Base-by-base conservation (phyloP, 2,888 invertebrate genomes). In the Tanypteryx hageni region DNA sequence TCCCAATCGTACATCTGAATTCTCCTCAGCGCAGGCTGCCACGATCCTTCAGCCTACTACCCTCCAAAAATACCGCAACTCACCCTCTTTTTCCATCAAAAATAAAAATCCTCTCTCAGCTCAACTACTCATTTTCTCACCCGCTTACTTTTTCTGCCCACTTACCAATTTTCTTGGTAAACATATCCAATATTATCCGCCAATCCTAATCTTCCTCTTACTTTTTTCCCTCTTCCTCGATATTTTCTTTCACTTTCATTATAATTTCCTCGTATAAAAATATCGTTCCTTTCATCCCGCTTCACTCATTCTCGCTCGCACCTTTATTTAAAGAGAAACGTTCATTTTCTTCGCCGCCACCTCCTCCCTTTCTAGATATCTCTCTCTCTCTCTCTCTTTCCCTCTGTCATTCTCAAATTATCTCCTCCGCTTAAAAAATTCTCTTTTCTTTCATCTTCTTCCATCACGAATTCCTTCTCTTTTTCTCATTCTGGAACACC, bases 1-100 rank as follows among this genome's bases (percentile, higher is more conserved):
- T 83, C 83, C 83, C 83, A 83, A 83, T 56, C 83, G n/a, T 83
- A 83, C 57, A 56, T 83, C 83, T 83, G 82, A 44, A 18, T 83
- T 44, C 56, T 57, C n/a, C 44, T 83, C 83, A 44, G n/a, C 83
- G 57, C 11, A 18, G 56, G 57, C 56, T 31, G 56, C 83, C 83
- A 11, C 83, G 83, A 83, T 57, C 57, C 83, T 44, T 83, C 18
- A 56, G 44, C 56, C 83, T 7, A 18, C n/a, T 18, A 83, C 57
- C 83, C 56, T 56, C 57, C 13, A 44, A 83, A 83, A 83, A 18
- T n/a, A 44, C 44, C 44, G 44, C 1, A 44, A 44, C 44, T 44
- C 44, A 44, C 44, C 44, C n/a, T n/a, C n/a, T 44, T 44, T 44
- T 3, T 3, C 44, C 44, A 44, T 44, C 44, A 44, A 44, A 44